These are phyloP conservation scores for Eupleurogrammus muticus DNA, from an alignment of 2,797 vertebrate species.

Conservation along the genomic window DNA sequence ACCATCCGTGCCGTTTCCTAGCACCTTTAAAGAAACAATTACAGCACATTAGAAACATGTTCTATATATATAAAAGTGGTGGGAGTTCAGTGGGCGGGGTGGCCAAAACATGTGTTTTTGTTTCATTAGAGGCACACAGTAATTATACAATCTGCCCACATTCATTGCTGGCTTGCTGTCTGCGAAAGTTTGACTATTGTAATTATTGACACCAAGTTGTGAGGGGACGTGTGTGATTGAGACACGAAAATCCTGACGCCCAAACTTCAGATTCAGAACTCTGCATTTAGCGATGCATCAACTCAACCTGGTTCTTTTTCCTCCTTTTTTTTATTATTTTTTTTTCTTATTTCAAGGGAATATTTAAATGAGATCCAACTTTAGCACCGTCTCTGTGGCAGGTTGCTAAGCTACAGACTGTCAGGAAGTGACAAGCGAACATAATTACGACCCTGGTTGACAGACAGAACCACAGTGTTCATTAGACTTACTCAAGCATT, in stretches of 20 bases:
- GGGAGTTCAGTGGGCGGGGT: slow-evolving; percentile 60
- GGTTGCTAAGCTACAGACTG: slow-evolving; percentile 78
- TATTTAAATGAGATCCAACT: slow-evolving; percentile 70
- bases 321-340: background rate
- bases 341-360: slow-evolving; percentile 22
- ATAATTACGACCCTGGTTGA: slow-evolving; percentile 73
- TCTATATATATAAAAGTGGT: slow-evolving; percentile 62
- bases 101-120: slow-evolving; percentile 67
- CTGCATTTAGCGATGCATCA: background rate
- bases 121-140: slow-evolving; percentile 54
- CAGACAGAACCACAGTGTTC: slow-evolving; percentile 71
- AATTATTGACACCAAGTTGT: background rate
- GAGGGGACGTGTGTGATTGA: background rate
- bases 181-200: slow-evolving; percentile 31
- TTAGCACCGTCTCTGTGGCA: slow-evolving; percentile 47
- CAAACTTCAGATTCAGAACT: background rate
- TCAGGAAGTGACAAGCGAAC: slow-evolving; percentile 71
- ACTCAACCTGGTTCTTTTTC: slow-evolving; percentile 17
- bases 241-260: background rate
- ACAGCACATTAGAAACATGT: slow-evolving; percentile 29
- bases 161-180: slow-evolving; percentile 11
- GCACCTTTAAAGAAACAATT: slow-evolving; percentile 48
- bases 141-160: slow-evolving; percentile 68
- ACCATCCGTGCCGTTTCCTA: slow-evolving; percentile 4
- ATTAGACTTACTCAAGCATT: slow-evolving; percentile 71